Conservation (phyloP, 2,113 vertebrate species). For the Chascanopsetta lugubris region DNA sequence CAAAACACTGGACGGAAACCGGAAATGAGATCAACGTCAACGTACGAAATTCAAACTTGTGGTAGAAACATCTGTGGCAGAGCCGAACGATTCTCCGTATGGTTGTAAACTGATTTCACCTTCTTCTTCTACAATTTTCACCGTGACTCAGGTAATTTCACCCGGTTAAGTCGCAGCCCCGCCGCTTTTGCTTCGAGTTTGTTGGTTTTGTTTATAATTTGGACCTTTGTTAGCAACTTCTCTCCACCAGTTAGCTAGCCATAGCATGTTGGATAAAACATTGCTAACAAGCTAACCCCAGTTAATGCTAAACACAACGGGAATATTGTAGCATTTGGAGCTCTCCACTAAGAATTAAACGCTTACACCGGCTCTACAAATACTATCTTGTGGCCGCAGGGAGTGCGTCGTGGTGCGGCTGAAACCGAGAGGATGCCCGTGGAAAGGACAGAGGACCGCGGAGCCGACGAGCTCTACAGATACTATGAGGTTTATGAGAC, state of each 20-base stretch:
- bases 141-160: slow-evolving; percentile 31
- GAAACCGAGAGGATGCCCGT: slow-evolving; percentile 72
- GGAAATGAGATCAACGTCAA: slow-evolving; percentile 53
- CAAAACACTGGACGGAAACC: slow-evolving; percentile 51
- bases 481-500: slow-evolving; percentile 83
- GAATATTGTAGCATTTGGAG: too few species aligned
- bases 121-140: background rate
- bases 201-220: too few species aligned
- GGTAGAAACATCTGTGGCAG: slow-evolving; percentile 45
- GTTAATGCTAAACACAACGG: background rate
- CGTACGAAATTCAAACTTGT: slow-evolving; percentile 80
- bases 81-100: background rate
- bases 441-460: slow-evolving; percentile 65
- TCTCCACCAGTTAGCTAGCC: background rate
- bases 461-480: slow-evolving; percentile 74
- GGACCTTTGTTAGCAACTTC: background rate
- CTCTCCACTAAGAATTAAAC: too few species aligned
- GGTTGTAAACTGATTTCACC: background rate
- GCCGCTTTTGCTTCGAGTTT: background rate
- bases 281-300: background rate
- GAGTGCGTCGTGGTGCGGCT: background rate
- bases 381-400: background rate
- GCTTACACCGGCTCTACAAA: background rate
- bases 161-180: too few species aligned
- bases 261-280: background rate